phyloP scores from a whole-genome alignment of 2,113 vertebrate species.

The Nematolebias whitei region DNA sequence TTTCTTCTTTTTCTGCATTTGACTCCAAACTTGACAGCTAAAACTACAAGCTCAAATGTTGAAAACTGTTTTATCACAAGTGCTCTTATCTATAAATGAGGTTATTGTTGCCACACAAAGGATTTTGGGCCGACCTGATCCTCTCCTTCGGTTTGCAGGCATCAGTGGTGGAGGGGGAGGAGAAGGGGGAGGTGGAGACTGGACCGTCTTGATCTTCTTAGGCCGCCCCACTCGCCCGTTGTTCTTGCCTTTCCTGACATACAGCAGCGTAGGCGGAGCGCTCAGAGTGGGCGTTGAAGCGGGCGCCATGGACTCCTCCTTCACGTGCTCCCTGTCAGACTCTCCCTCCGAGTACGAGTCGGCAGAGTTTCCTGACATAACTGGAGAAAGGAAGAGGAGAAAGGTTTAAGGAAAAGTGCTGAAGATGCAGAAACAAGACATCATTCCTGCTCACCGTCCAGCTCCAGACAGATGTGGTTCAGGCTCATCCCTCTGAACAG shows the following conservation, averaged over 20 bases:
- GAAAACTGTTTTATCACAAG: too few relatives aligned
- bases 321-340: constrained; percentile 74
- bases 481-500: constrained; percentile 84
- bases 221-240: constrained; percentile 73
- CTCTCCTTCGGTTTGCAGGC: constrained; percentile 60
- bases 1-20: too few relatives aligned
- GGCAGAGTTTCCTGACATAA: constrained; percentile 84
- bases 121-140: constrained; percentile 70
- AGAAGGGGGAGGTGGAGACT: constrained; percentile 2
- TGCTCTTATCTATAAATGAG: too few relatives aligned
- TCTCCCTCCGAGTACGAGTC: constrained; percentile 81
- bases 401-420: too few relatives aligned
- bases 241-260: constrained; percentile 73
- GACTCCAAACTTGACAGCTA: too few relatives aligned
- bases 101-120: constrained; percentile 8
- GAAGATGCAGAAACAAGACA: too few relatives aligned
- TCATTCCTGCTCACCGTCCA: constrained; percentile 76
- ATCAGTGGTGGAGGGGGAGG: constrained; percentile 10
- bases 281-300: constrained; percentile 13
- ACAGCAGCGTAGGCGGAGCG: constrained; percentile 64
- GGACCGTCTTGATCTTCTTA: constrained; percentile 73
- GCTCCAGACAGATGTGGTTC: constrained; percentile 83
- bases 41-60: too few relatives aligned
- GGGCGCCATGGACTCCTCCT: constrained; percentile 63
- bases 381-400: constrained; percentile 40